phyloP scores from a whole-genome alignment of 2,113 vertebrate species.

The Fukomys damarensis region DNA sequence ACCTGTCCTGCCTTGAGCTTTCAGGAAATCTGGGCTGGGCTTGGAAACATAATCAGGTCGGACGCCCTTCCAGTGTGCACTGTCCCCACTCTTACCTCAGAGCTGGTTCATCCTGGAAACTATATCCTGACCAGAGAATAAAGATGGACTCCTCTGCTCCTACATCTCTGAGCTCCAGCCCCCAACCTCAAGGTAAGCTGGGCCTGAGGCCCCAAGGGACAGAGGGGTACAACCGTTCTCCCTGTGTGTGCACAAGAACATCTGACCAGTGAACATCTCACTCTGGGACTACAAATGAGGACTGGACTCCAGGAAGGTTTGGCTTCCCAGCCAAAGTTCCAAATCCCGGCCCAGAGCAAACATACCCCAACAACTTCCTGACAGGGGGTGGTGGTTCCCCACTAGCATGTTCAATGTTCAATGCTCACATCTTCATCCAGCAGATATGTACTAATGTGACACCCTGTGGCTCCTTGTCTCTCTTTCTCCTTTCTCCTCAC shows the following conservation, averaged over 20 bases:
- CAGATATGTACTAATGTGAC: neutral
- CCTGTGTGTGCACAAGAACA: neutral
- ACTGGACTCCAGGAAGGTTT: neutral
- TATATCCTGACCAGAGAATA: neutral
- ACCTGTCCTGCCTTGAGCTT: neutral
- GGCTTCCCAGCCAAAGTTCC: neutral
- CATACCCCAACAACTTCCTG: neutral
- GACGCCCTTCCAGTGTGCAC: neutral
- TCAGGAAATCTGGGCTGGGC: neutral
- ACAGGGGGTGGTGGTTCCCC: neutral
- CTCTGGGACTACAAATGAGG: neutral
- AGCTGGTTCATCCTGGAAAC: neutral
- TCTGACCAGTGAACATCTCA: neutral
- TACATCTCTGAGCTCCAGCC: neutral
- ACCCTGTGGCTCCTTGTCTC: neutral
- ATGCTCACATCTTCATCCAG: neutral
- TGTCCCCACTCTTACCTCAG: neutral
- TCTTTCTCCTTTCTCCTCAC: neutral
- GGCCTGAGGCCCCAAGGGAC: neutral
- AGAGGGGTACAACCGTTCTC: neutral
- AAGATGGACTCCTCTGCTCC: neutral
- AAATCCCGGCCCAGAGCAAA: neutral
- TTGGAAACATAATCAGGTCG: neutral
- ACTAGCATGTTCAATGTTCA: neutral
- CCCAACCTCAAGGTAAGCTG: neutral